Evolutionary conservation across 35 echinoderm and acorn worm species (phyloP).

Genomic region (Nesometra sesokonis): DNA sequence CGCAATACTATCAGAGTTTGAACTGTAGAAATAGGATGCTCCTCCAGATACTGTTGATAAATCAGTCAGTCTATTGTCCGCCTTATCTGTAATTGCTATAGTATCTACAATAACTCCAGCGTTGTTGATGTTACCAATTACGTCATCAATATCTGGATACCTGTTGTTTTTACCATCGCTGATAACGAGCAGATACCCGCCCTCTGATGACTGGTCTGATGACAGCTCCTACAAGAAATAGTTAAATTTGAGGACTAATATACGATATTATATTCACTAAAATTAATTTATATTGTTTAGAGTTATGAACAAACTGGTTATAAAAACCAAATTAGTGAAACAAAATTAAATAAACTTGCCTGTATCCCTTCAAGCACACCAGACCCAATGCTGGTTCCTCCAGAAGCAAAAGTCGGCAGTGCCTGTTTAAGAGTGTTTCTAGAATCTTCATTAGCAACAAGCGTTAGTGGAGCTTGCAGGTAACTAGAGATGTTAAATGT

Average conservation of each 20-base stretch:
- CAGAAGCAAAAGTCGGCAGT: too few relatives aligned
- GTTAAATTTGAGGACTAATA: neutral
- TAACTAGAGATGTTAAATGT: too few relatives aligned
- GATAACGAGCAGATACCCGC: conserved; percentile 11
- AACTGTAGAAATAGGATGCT: neutral
- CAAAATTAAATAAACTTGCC: too few relatives aligned
- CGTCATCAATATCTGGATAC: neutral
- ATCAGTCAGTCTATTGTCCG: neutral
- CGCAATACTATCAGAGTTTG: conserved; percentile 2
- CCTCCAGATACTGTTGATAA: conserved; percentile 1
- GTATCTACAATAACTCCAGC: conserved; percentile 17
- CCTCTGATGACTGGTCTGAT: neutral
- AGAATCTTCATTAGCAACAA: too few relatives aligned
- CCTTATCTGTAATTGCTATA: neutral
- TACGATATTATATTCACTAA: too few relatives aligned
- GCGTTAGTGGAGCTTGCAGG: too few relatives aligned
- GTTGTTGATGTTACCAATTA: neutral
- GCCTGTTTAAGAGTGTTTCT: too few relatives aligned
- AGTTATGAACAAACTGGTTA: too few relatives aligned
- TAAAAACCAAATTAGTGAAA: too few relatives aligned
- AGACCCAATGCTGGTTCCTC: too few relatives aligned
- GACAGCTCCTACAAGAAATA: neutral
- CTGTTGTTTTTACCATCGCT: conserved; percentile 16
- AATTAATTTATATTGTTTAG: too few relatives aligned
- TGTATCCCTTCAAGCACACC: too few relatives aligned